Evolutionary conservation across 2,797 vertebrate genomes (phyloP), one percentile per base, ranked within the genome.

Genomic region (Rhynchonycteris naso): DNA sequence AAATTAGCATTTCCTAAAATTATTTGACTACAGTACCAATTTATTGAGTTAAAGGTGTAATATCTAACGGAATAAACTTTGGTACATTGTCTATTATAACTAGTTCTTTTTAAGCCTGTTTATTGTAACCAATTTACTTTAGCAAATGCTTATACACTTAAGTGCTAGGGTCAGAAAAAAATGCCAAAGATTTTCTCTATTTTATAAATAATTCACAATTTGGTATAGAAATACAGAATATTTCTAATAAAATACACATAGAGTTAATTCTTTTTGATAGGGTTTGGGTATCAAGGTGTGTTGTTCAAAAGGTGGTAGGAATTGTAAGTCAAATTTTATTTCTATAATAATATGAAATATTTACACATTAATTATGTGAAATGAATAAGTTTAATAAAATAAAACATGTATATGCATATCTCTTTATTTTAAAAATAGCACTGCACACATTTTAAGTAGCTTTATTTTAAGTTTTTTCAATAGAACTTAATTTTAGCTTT

Each of bases 1-100:
- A 75, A 93, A 78, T 38, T 66, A 68, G 14, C 38, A 83, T 83
- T 95, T 91, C 18, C 28, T 88, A 68, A 76, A 81, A 61, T 74
- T 28, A 68, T 68, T 43, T 65, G 66, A 86, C 28, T 72, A 14
- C 22, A 87, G 58, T 81, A 87, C 52, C n/a, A 35, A 68, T 91
- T 79, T 33, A 74, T 28, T 91, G 38, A 81, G 68, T 81, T 78
- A n/a, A 50, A 86, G 58, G 9, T 87, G 50, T 59, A 68, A 50
- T 88, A 79, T 56, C 12, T 89, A 52, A 75, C 47, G 24, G 59
- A 81, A 61, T 68, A 33, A 91, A 63, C 8, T 82, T 81, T 68
- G 30, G 28, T 35, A 72, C 71, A 81, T 16, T 82, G 52, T 69
- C 19, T 18, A 18, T 21, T 68, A 9, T 58, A n/a, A 61, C 8